Evolutionary conservation across 2,113 vertebrate species (phyloP), one percentile per base, ranked within the genome.

Genomic region (Scolopax mira): DNA sequence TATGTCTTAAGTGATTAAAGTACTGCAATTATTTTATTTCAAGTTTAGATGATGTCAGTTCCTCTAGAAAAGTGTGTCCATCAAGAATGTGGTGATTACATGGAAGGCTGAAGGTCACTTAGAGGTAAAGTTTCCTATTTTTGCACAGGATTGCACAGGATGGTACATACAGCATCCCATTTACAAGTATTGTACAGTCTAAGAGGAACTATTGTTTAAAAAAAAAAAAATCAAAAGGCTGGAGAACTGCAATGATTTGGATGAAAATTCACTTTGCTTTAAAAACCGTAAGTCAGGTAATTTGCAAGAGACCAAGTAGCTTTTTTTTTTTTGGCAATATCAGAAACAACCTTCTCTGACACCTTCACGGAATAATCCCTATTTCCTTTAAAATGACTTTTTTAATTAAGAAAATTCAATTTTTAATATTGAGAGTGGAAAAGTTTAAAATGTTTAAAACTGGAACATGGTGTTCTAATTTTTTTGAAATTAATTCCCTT

Each of bases 21-120:
- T 79, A 69, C 67, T 22, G 15, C 25, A 94, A 96, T 96, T 93
- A 80, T 91, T 97, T 91, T 71, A 72, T 86, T 96, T 93, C 48
- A 85, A 78, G 52, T 89, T 94, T 94, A 74, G 58, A 80, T 94
- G 41, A 85, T 88, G 72, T 96, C 65, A 66, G 46, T 85, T 86
- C 65, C 62, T 78, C 27, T 64, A 75, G 65, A 82, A 60, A 88
- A 51, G 27, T 27, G 75, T 85, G 62, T 75, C 85, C 74, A 92
- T 95, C 66, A 55, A 88, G 73, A 95, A 61, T 79, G 49, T 37
- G 48, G 7, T 91, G 91, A 73, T 81, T 89, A 83, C 77, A 31
- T 30, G 71, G 92, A 96, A 88, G n/a, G 37, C 39, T 75, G 87
- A 85, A 90, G 79, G 74, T 87, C 85, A 94, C 41, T 70, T 44